Conservation (phyloP, 1,140 invertebrate genomes). For the Anastrepha ludens region DNA sequence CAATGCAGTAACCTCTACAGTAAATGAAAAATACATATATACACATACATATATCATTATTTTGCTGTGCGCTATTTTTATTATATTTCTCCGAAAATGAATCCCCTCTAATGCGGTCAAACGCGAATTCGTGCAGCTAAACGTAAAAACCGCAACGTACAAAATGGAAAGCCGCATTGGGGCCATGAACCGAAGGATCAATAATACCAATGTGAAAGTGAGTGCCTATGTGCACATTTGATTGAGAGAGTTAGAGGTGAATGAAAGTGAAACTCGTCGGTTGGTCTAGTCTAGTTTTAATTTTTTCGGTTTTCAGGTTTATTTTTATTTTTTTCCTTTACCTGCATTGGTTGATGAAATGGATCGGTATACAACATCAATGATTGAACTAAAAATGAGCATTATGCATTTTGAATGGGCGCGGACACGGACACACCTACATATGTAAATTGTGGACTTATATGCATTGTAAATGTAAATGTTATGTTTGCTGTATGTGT, state of each 20-base stretch:
- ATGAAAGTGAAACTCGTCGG: conserved; percentile 43
- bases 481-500: no score
- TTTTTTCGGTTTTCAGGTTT: neutral
- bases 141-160: conserved; percentile 31
- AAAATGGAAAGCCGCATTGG: conserved; percentile 37
- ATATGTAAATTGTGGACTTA: neutral
- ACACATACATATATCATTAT: neutral
- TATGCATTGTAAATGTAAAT: neutral
- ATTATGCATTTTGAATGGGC: neutral
- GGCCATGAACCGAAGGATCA: conserved; percentile 44
- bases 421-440: neutral
- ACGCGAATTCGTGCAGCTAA: conserved; percentile 14
- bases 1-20: neutral
- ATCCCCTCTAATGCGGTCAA: conserved; percentile 32
- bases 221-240: neutral
- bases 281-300: conserved; percentile 33
- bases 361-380: neutral
- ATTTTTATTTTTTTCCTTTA: neutral
- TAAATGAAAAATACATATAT: neutral
- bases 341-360: conserved; percentile 36
- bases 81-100: conserved; percentile 33
- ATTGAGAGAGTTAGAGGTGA: neutral
- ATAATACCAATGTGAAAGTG: neutral
- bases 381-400: conserved; percentile 35
- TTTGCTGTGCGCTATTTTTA: neutral